Evolutionary conservation across 30 jellyfish, hydroid and myxozoan genomes (phyloP).

Genomic region (Rhopilema esculentum): DNA sequence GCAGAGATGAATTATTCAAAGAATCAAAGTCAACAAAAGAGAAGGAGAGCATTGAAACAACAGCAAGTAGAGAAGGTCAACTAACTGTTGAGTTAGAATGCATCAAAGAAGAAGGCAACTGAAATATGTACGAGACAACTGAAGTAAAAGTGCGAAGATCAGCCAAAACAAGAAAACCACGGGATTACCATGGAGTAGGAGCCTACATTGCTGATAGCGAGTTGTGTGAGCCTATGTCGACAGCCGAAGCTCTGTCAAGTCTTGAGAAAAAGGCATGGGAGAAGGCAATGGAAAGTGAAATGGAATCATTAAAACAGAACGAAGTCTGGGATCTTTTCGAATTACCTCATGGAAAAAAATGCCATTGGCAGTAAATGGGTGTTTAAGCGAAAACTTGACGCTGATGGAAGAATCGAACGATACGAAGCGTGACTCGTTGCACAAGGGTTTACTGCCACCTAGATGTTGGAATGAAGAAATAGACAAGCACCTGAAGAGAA

Average conservation of each 20-base stretch:
- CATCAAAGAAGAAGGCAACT: too few relatives aligned
- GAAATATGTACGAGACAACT: too few relatives aligned
- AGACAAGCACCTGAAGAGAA: slow-evolving; percentile 30
- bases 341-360: slow-evolving; percentile 20
- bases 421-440: slow-evolving; percentile 61
- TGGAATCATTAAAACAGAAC: slow-evolving; percentile 34
- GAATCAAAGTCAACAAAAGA: too few relatives aligned
- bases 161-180: slow-evolving; percentile 25
- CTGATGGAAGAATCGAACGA: slow-evolving; percentile 44
- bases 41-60: too few relatives aligned
- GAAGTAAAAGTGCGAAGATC: too few relatives aligned
- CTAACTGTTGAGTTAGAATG: too few relatives aligned
- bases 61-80: too few relatives aligned
- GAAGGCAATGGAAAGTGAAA: too few relatives aligned
- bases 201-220: slow-evolving; percentile 29
- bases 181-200: slow-evolving; percentile 50
- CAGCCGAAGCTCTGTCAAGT: slow-evolving; percentile 13
- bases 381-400: slow-evolving; percentile 12
- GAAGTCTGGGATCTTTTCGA: slow-evolving; percentile 59
- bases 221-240: slow-evolving; percentile 23
- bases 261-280: slow-evolving; percentile 5
- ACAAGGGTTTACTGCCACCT: slow-evolving; percentile 48
- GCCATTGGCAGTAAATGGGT: slow-evolving; percentile 70
- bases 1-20: too few relatives aligned
- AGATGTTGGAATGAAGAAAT: slow-evolving; percentile 63